Conservation (phyloP, 2,797 vertebrate species). For the Periophthalmus magnuspinnatus region DNA sequence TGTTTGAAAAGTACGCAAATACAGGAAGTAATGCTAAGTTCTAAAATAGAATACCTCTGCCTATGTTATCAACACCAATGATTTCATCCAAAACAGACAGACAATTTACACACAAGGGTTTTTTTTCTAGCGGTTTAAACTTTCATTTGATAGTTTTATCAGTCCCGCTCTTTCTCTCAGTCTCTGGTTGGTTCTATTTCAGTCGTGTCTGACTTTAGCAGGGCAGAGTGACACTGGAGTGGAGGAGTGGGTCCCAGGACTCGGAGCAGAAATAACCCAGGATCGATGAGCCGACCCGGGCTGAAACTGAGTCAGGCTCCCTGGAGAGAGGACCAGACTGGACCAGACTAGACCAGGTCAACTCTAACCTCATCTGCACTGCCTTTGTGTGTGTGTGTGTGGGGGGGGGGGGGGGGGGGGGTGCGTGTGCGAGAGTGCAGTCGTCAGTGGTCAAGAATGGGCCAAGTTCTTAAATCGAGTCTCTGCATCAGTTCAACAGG, state of each 20-base stretch:
- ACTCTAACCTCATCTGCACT: background rate
- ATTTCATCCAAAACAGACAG: too few relatives aligned
- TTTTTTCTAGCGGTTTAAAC: too few relatives aligned
- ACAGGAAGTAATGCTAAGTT: too few relatives aligned
- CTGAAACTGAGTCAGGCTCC: constrained; percentile 5
- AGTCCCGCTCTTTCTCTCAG: too few relatives aligned
- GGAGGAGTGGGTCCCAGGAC: background rate
- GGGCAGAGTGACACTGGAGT: constrained; percentile 3
- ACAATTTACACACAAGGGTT: too few relatives aligned
- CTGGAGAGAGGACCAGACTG: background rate
- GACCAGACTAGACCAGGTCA: background rate
- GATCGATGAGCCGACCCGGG: background rate
- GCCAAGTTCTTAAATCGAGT: constrained; percentile 65
- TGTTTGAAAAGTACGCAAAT: too few relatives aligned
- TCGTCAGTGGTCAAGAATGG: constrained; percentile 73
- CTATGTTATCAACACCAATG: too few relatives aligned
- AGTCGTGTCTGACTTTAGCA: background rate
- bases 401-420: too few relatives aligned
- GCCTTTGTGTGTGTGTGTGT: background rate
- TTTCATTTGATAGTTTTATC: too few relatives aligned
- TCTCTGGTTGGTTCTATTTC: background rate
- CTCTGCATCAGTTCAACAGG: constrained; percentile 34
- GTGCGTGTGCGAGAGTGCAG: too few relatives aligned
- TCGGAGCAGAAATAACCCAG: constrained; percentile 8
- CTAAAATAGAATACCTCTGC: too few relatives aligned